Percentiles rank a stretch among this genome's conserved stretches.
Conservation (phyloP, 2,113 vertebrate species). For the Nematolebias whitei region DNA sequence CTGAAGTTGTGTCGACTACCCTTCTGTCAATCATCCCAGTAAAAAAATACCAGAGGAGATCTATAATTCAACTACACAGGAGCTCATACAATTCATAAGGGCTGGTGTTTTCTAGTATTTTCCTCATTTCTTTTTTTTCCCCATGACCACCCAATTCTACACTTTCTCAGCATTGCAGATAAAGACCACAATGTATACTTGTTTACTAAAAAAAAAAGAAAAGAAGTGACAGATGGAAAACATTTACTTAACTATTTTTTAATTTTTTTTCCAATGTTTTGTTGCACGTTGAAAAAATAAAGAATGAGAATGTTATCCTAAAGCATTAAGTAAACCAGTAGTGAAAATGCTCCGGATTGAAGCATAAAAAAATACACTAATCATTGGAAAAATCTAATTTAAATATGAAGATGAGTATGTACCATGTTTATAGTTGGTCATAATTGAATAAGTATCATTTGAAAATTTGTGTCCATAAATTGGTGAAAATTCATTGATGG, state of each 20-base stretch:
- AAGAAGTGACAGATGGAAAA: conserved; percentile 10
- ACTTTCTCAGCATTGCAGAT: conserved; percentile 9
- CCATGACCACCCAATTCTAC: conserved; percentile 50
- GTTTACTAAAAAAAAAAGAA: conserved; percentile 1
- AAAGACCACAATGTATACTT: conserved; percentile 54
- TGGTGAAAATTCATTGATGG: conserved; percentile 25
- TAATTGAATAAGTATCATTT: conserved; percentile 45
- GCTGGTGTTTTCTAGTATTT: conserved; percentile 47
- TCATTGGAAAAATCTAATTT: not conserved
- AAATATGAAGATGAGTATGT: too few species aligned
- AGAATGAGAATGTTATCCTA: conserved; percentile 7
- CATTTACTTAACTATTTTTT: conserved; percentile 60
- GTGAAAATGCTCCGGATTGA: conserved; percentile 9
- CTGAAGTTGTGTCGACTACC: conserved; percentile 70
- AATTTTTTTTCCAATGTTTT: conserved; percentile 33
- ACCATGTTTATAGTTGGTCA: too few species aligned
- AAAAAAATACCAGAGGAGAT: conserved; percentile 68
- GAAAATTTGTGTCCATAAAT: too few species aligned
- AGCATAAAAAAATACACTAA: conserved; percentile 1
- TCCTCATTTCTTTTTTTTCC: conserved; percentile 10
- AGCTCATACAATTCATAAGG: conserved; percentile 78
- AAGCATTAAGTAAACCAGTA: conserved; percentile 26
- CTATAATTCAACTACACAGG: conserved; percentile 78
- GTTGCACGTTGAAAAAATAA: conserved; percentile 49
- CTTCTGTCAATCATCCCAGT: conserved; percentile 77